These are phyloP conservation scores for Patiria pectinifera DNA, from an alignment of 53 echinoderm and acorn worm species.

Conservation along the genomic window DNA sequence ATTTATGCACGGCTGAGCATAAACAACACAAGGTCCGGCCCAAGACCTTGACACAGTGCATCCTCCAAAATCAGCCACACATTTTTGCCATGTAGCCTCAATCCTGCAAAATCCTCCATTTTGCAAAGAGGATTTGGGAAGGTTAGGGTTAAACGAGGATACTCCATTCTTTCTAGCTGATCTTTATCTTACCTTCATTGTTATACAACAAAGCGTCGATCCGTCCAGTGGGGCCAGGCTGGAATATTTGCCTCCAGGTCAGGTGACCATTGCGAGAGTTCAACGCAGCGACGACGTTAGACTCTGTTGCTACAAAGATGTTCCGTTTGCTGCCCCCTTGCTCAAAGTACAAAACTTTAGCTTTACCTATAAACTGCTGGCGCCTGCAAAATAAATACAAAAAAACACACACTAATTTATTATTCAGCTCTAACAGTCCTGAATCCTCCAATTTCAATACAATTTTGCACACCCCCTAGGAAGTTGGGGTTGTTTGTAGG, in stretches of 20 bases:
- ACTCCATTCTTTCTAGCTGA: not conserved
- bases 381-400: constrained; percentile 67
- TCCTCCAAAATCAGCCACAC: too few relatives aligned
- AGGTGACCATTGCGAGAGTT: constrained; percentile 77
- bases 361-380: constrained; percentile 85
- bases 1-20: too few relatives aligned
- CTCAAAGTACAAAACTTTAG: constrained; percentile 75
- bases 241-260: constrained; percentile 87
- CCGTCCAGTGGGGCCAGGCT: constrained; percentile 61
- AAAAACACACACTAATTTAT: not conserved
- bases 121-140: not conserved
- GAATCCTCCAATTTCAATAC: too few relatives aligned
- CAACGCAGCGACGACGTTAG: constrained; percentile 85
- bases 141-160: not conserved
- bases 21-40: too few relatives aligned
- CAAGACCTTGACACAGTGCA: too few relatives aligned
- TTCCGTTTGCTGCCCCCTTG: constrained; percentile 78
- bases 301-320: constrained; percentile 88
- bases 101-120: too few relatives aligned
- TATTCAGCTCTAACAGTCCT: not conserved
- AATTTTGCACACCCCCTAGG: too few relatives aligned
- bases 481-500: too few relatives aligned
- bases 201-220: constrained; percentile 84
- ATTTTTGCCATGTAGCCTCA: too few relatives aligned
- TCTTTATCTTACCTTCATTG: constrained; percentile 68